phyloP scores from a whole-genome alignment of 2,113 vertebrate species.

The Camelus dromedarius region DNA sequence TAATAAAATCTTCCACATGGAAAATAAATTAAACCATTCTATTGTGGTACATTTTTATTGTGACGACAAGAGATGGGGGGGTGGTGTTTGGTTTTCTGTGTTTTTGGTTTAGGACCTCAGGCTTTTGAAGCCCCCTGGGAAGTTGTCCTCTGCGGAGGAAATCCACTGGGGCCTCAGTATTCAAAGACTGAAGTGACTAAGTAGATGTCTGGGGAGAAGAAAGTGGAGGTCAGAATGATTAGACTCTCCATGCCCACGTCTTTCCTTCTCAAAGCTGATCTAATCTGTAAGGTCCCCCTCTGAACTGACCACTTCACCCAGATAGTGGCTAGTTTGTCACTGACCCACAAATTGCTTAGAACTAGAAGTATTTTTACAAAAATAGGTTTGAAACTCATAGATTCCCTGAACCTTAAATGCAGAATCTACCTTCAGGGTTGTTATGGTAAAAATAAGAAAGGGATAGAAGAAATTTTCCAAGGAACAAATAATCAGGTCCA shows the following conservation, averaged over 20 bases:
- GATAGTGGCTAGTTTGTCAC: not conserved
- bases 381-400: constrained; percentile 29
- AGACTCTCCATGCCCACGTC: not conserved
- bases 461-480: not conserved
- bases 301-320: not conserved
- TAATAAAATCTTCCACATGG: constrained; percentile 79
- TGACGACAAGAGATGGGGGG: not conserved
- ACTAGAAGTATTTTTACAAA: constrained; percentile 44
- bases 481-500: constrained; percentile 43
- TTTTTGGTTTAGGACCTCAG: not conserved
- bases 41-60: constrained; percentile 38
- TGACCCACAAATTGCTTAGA: not conserved
- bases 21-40: constrained; percentile 80
- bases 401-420: constrained; percentile 17
- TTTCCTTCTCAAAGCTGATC: not conserved
- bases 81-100: constrained; percentile 3
- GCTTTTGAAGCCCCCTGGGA: constrained; percentile 33
- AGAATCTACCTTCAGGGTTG: constrained; percentile 21
- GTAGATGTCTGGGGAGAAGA: not conserved
- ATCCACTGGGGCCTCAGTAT: not conserved
- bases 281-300: not conserved
- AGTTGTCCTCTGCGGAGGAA: constrained; percentile 17
- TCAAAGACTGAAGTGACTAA: not conserved
- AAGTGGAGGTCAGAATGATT: not conserved
- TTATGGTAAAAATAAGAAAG: constrained; percentile 40